Percentiles rank a stretch among this genome's conserved stretches.
Evolutionary conservation across 2,888 invertebrate genomes (phyloP).

Genomic region (Drosophila vallismaia): DNA sequence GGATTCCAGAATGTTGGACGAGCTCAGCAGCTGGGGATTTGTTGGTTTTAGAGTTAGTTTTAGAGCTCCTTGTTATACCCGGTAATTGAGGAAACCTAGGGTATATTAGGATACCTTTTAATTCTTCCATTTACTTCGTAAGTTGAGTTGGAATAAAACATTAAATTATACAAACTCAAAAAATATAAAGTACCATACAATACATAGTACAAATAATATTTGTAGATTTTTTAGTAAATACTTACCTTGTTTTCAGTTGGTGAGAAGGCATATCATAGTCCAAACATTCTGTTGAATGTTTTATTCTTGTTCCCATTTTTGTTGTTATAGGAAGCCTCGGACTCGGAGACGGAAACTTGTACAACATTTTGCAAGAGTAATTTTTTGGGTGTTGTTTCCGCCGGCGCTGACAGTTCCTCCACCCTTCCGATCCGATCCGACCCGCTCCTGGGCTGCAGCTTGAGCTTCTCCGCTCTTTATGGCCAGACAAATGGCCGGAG

Average conservation of each 20-base stretch:
- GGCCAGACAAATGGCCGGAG: constrained; percentile 40
- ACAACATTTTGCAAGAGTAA: constrained; percentile 74
- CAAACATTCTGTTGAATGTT: background rate
- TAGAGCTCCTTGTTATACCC: constrained; percentile 22
- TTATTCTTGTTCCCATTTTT: constrained; percentile 13
- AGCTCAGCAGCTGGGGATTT: constrained; percentile 67
- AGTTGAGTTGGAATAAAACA: too few relatives aligned
- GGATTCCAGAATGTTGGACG: constrained; percentile 46
- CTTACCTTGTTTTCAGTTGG: background rate
- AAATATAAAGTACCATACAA: too few relatives aligned
- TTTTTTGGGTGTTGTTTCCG: constrained; percentile 78
- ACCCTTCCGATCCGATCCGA: background rate
- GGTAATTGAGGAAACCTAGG: background rate
- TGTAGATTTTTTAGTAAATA: too few relatives aligned
- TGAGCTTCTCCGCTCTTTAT: constrained; percentile 27
- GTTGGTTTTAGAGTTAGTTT: constrained; percentile 49
- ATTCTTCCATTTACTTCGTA: too few relatives aligned
- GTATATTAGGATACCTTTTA: background rate
- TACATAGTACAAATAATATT: too few relatives aligned
- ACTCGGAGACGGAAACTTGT: constrained; percentile 69
- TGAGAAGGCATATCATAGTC: background rate
- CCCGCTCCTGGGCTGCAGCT: background rate
- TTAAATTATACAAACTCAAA: too few relatives aligned
- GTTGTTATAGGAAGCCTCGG: constrained; percentile 64
- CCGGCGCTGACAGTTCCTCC: constrained; percentile 69